Evolutionary conservation across 2,113 vertebrate genomes (phyloP).

Genomic region (Pao palembangensis): DNA sequence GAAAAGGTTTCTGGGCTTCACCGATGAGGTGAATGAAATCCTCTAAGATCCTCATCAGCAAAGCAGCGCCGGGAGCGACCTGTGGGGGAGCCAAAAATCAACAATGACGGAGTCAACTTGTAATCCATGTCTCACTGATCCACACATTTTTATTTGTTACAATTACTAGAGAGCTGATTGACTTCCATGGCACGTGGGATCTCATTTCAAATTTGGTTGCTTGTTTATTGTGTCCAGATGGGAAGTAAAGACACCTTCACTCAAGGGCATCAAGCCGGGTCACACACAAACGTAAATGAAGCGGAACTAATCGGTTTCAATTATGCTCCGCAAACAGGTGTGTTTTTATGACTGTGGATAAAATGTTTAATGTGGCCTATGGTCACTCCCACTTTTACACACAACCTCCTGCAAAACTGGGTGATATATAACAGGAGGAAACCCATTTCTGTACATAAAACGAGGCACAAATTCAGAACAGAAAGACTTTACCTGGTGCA

Average conservation of each 20-base stretch:
- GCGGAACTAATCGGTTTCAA: conserved; percentile 8
- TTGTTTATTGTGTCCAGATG: conserved; percentile 55
- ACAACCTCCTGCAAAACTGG: too few relatives aligned
- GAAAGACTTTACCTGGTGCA: conserved; percentile 84
- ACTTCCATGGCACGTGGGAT: conserved; percentile 7
- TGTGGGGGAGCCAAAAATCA: conserved; percentile 40
- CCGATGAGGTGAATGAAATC: conserved; percentile 98
- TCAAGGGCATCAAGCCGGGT: conserved; percentile 32
- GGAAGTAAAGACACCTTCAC: conserved; percentile 30
- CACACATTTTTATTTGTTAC: conserved; percentile 20
- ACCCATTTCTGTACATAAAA: too few relatives aligned
- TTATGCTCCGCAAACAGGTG: conserved; percentile 30
- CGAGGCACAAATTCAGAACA: background rate
- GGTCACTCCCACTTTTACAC: background rate
- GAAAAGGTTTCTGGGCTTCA: conserved; percentile 87
- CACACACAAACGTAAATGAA: background rate
- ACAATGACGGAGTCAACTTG: conserved; percentile 1
- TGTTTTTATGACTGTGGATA: conserved; percentile 34
- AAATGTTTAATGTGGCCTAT: conserved; percentile 16
- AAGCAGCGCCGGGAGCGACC: conserved; percentile 91
- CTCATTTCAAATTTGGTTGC: conserved; percentile 17
- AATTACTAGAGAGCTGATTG: conserved; percentile 16
- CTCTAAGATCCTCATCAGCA: conserved; percentile 94
- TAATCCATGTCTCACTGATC: conserved; percentile 8
- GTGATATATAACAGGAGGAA: too few relatives aligned